Base-by-base conservation (phyloP, 2,113 vertebrate genomes). In the Harpagus bidentatus region DNA sequence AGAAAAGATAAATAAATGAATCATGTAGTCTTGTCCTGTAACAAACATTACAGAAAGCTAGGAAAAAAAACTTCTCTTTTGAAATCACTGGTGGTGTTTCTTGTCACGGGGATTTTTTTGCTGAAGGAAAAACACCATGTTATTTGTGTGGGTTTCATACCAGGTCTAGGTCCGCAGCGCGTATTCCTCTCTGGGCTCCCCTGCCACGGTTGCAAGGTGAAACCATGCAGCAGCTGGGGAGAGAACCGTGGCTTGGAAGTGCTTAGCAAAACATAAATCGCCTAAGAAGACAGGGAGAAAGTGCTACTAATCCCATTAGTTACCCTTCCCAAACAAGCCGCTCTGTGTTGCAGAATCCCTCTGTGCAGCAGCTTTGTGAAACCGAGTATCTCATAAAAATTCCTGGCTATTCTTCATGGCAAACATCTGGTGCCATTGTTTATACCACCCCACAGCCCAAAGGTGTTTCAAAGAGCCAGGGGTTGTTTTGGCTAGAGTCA, bases 251-350 rank as follows among this genome's bases (percentile, higher is more conserved):
- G 45, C 61, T 86, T 85, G 63, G 29, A 93, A 81, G 38, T 20
- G 38, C 48, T 95, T 62, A 90, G 32, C 9, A 70, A 82, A 94
- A 90, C 43, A 53, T 0, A 53, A 83, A 93, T 89, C 4, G 1
- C 43, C 16, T 92, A 61, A 86, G 72, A 67, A 74, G 38, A 40
- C 4, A 6, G 53, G 43, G 59, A 83, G 36, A 63, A 86, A 88
- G 47, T 79, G 61, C 19, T 78, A 28, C 79, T 81, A 92, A 97
- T 95, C 86, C 80, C 40, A 36, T 91, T 67, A 93, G 77, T 86
- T 89, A 70, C 69, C 48, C 48, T 90, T 84, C 65, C 52, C 82
- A 67, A 71, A 73, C 22, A 73, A 87, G 55, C 53, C 1, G 3
- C 63, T 90, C 71, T 0, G 2, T 67, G 55, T 84, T 53, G 55